Percentiles rank a stretch among this genome's conserved stretches.
phyloP scores from a whole-genome alignment of 2,797 vertebrate species.

The Myotis findleyi region DNA sequence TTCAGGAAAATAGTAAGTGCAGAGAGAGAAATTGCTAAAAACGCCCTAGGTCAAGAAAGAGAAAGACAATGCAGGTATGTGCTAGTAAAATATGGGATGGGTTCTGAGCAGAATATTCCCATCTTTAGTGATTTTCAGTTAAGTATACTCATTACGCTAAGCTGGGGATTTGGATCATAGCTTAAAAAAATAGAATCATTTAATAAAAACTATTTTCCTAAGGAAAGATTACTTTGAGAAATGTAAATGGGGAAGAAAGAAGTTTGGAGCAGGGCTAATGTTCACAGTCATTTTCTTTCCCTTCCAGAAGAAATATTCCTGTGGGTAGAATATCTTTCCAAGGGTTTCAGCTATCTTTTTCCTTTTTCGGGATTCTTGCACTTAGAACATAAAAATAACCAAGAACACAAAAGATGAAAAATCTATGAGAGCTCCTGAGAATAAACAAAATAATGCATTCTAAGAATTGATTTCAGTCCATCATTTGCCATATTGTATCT shows the following conservation, averaged over 20 bases:
- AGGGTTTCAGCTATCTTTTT: background rate
- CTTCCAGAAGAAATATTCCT: background rate
- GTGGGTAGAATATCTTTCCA: background rate
- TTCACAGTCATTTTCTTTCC: background rate
- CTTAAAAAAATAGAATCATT: background rate
- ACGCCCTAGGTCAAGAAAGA: conserved; percentile 44
- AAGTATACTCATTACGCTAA: background rate
- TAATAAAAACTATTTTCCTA: conserved; percentile 29
- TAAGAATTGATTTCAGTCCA: background rate
- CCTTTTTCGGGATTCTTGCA: background rate
- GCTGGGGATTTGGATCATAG: background rate
- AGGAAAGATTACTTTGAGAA: conserved; percentile 9
- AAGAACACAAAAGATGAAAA: conserved; percentile 23
- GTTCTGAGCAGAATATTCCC: background rate
- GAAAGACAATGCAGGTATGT: conserved; percentile 44
- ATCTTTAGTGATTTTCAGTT: background rate
- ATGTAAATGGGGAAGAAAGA: background rate
- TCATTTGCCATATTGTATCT: background rate
- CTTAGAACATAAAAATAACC: conserved; percentile 50
- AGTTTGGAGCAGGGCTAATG: background rate
- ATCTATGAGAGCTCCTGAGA: background rate
- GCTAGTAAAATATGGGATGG: background rate
- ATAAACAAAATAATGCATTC: conserved; percentile 19
- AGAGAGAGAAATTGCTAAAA: conserved; percentile 54
- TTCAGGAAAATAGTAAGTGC: conserved; percentile 56